A percentile compares a stretch with the other conserved stretches of the same genome.
Evolutionary conservation across 1,140 invertebrate genomes (phyloP).

Genomic region (Uloborus diversus): DNA sequence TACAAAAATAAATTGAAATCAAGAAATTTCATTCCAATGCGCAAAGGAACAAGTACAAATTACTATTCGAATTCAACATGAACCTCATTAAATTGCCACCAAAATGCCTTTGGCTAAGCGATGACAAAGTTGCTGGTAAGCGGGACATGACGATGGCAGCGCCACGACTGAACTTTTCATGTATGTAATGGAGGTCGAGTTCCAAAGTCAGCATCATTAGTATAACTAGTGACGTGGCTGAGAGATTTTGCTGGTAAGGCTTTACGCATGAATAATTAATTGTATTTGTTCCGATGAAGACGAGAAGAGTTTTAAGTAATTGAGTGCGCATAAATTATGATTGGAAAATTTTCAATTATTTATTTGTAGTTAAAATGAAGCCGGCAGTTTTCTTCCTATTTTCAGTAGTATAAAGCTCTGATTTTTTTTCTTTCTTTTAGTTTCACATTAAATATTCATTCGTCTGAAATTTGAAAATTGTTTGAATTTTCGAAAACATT

Average conservation of each 20-base stretch:
- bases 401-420: too few relatives aligned
- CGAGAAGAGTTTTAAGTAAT: conserved; percentile 36
- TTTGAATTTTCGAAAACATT: too few relatives aligned
- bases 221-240: neutral
- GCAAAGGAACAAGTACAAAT: too few relatives aligned
- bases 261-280: conserved; percentile 48
- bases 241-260: conserved; percentile 35
- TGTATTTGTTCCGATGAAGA: conserved; percentile 31
- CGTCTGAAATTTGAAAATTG: too few relatives aligned
- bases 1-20: too few relatives aligned
- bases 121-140: neutral
- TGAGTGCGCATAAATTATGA: conserved; percentile 47
- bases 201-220: conserved; percentile 38
- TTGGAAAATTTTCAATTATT: conserved; percentile 54
- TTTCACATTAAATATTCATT: too few relatives aligned
- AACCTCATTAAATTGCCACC: conserved; percentile 47
- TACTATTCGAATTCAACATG: conserved; percentile 15
- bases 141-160: neutral
- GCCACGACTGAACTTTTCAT: neutral
- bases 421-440: too few relatives aligned
- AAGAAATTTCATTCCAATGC: too few relatives aligned
- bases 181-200: neutral
- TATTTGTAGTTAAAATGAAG: conserved; percentile 2
- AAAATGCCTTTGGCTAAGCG: conserved; percentile 1
- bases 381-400: conserved; percentile 28